These are phyloP conservation scores for Rallus limicola DNA, from an alignment of 2,113 vertebrate species.

Conservation along the genomic window DNA sequence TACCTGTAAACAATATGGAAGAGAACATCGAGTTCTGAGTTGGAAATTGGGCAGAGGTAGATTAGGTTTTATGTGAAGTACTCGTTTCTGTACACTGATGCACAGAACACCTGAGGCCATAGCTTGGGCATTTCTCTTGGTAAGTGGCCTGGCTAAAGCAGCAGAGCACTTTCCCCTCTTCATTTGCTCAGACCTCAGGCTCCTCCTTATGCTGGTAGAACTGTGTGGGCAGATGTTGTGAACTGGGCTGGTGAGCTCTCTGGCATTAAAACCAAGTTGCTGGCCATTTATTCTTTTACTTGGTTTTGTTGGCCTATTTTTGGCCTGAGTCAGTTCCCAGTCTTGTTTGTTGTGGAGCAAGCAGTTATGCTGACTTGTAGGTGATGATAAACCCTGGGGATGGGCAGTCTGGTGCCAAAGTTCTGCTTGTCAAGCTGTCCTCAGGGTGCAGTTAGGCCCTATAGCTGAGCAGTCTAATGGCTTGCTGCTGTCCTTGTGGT, in stretches of 20 bases:
- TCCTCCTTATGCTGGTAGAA: neutral
- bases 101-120: neutral
- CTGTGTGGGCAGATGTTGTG: neutral
- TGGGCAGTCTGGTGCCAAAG: neutral
- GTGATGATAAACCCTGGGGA: neutral
- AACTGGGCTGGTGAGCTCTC: neutral
- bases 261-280: neutral
- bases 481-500: neutral
- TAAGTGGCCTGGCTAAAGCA: neutral
- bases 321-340: neutral
- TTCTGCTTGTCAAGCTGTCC: neutral
- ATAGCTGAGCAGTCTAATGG: neutral
- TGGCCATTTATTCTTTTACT: neutral
- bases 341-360: neutral
- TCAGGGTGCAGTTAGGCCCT: neutral
- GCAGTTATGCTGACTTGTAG: neutral
- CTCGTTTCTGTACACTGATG: neutral
- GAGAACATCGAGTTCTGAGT: neutral
- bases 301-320: neutral
- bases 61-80: neutral
- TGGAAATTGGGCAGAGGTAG: neutral
- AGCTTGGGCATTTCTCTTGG: neutral
- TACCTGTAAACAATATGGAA: neutral
- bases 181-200: neutral
- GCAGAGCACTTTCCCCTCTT: neutral